Percentiles rank a stretch among this genome's conserved stretches.
Evolutionary conservation across 1,140 invertebrate species (phyloP).

Genomic region (Varroa destructor): DNA sequence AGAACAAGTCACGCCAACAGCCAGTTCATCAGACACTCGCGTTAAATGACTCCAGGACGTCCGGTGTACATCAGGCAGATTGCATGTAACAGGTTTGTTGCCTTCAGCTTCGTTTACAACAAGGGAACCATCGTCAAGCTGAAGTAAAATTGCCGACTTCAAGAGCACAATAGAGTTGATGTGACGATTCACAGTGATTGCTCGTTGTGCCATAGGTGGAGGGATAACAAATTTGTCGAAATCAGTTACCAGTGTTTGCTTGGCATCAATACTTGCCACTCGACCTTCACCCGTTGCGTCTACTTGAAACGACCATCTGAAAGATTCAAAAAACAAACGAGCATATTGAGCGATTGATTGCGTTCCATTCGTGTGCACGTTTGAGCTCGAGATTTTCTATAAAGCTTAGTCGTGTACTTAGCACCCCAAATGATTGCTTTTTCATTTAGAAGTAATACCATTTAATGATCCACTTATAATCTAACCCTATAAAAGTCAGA

Average conservation of each 20-base stretch:
- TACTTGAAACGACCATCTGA: slow-evolving; percentile 4
- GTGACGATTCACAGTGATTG: not conserved
- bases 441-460: too few relatives aligned
- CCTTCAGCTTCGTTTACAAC: not conserved
- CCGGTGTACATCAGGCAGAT: not conserved
- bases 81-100: not conserved
- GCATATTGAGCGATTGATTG: slow-evolving; percentile 47
- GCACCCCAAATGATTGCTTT: too few relatives aligned
- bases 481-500: too few relatives aligned
- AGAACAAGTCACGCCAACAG: not conserved
- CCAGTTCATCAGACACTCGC: not conserved
- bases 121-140: not conserved
- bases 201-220: not conserved
- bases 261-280: slow-evolving; percentile 19
- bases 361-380: slow-evolving; percentile 47
- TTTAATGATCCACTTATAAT: too few relatives aligned
- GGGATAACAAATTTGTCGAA: not conserved
- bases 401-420: too few relatives aligned
- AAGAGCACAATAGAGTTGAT: not conserved
- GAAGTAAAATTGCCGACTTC: not conserved
- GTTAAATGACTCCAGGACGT: not conserved
- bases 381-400: too few relatives aligned
- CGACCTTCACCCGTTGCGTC: not conserved
- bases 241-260: slow-evolving; percentile 1
- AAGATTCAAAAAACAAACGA: slow-evolving; percentile 31